Percentiles rank a stretch among this genome's conserved stretches.
Evolutionary conservation across 2,888 invertebrate species (phyloP).

Genomic region (Heterodera filipjevi): DNA sequence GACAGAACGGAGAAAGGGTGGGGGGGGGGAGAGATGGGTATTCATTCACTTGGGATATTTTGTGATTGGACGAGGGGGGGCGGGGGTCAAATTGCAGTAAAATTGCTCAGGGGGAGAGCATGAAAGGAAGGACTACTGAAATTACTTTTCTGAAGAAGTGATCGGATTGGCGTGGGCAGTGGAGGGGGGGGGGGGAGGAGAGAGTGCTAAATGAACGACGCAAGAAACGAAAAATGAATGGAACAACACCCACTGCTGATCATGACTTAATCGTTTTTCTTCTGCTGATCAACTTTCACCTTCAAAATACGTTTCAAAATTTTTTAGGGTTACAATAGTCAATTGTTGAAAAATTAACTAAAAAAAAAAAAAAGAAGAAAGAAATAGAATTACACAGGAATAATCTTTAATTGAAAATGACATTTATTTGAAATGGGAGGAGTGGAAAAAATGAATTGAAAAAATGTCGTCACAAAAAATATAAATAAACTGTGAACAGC

Average conservation of each 20-base stretch:
- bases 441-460: neutral
- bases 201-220: neutral
- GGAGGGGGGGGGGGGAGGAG: neutral
- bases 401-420: neutral
- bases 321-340: no score
- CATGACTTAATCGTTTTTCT: neutral
- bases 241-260: neutral
- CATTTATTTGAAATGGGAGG: neutral
- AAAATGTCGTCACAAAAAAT: neutral
- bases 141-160: neutral
- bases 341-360: no score
- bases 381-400: neutral
- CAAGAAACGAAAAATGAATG: neutral
- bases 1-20: no score
- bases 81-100: neutral
- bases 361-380: no score
- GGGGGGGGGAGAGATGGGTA: neutral
- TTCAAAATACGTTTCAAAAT: no score
- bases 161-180: neutral
- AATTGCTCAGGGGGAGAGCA: neutral
- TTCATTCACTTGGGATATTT: conserved; percentile 3
- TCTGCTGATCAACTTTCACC: neutral
- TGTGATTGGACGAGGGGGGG: neutral
- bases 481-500: neutral
- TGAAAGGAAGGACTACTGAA: neutral